phyloP scores from a whole-genome alignment of 2,888 invertebrate genomes.

The Matsumyia berberina region DNA sequence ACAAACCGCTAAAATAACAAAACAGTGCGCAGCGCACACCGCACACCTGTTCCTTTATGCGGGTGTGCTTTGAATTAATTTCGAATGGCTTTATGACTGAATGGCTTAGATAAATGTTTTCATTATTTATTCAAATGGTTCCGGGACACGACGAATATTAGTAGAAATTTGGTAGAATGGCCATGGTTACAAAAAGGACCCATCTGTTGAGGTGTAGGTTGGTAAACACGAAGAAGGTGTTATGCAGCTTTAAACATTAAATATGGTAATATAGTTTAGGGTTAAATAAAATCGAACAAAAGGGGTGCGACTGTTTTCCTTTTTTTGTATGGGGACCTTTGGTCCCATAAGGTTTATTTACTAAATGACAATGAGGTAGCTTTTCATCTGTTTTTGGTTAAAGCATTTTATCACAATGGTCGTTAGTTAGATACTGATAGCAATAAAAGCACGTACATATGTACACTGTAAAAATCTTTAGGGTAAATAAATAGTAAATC shows the following conservation, averaged over 20 bases:
- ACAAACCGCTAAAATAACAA: constrained; percentile 29
- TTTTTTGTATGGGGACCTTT: neutral
- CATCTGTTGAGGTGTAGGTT: constrained; percentile 43
- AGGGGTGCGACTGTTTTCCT: neutral
- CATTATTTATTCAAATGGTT: constrained; percentile 65
- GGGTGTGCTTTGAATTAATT: constrained; percentile 62
- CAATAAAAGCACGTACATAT: neutral
- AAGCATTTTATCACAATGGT: neutral
- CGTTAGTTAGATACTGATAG: neutral
- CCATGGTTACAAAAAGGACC: constrained; percentile 27
- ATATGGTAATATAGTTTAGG: constrained; percentile 11
- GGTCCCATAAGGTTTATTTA: neutral
- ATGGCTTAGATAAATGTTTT: constrained; percentile 64
- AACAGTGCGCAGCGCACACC: constrained; percentile 30
- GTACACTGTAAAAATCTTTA: neutral
- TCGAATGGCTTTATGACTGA: constrained; percentile 57
- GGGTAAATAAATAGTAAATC: neutral
- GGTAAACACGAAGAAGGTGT: constrained; percentile 8
- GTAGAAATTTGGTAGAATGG: neutral
- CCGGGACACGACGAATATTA: constrained; percentile 27
- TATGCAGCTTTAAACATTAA: constrained; percentile 26
- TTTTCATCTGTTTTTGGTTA: neutral
- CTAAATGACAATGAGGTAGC: neutral
- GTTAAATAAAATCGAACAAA: constrained; percentile 21
- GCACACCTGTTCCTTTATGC: constrained; percentile 49